These are phyloP conservation scores for Bovichtus diacanthus DNA, from an alignment of 2,797 vertebrate genomes.

Conservation along the genomic window DNA sequence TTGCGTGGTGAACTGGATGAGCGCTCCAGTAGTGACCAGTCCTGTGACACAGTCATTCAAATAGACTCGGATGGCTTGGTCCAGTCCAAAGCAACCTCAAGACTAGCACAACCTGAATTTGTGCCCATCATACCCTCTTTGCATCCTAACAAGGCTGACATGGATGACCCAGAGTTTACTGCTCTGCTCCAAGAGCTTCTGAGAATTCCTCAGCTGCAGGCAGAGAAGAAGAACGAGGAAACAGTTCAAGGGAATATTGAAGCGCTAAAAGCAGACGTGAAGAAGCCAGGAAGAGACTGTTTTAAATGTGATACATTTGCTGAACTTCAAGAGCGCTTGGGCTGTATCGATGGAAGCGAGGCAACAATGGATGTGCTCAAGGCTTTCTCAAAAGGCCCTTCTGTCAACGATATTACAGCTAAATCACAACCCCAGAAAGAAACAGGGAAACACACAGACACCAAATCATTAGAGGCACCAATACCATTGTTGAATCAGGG, in stretches of 20 bases:
- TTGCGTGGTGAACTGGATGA: conserved; percentile 92
- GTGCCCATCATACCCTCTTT: conserved; percentile 96
- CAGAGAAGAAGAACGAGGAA: conserved; percentile 65
- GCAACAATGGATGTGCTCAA: conserved; percentile 77
- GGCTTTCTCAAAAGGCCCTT: conserved; percentile 86
- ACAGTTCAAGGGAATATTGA: conserved; percentile 49
- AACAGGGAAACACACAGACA: conserved; percentile 47
- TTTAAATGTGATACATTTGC: conserved; percentile 98
- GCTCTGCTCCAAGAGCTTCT: conserved; percentile 81
- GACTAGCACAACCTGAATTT: conserved; percentile 91
- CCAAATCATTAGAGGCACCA: conserved; percentile 23
- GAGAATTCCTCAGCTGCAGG: conserved; percentile 75
- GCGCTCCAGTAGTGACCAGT: conserved; percentile 95
- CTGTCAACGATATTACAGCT: conserved; percentile 72
- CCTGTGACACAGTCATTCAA: conserved; percentile 96
- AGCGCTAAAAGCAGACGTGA: conserved; percentile 44
- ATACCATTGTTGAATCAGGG: conserved; percentile 50
- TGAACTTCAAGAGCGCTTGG: conserved; percentile 95
- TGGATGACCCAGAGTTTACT: conserved; percentile 78
- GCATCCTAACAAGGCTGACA: conserved; percentile 88
- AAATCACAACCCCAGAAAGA: conserved; percentile 69
- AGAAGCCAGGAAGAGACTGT: conserved; percentile 89
- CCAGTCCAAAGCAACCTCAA: conserved; percentile 87
- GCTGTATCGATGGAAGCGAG: conserved; percentile 95
- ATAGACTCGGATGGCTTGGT: conserved; percentile 92